Evolutionary conservation across 1,140 invertebrate species (phyloP).

Genomic region (Drosophila lowei): DNA sequence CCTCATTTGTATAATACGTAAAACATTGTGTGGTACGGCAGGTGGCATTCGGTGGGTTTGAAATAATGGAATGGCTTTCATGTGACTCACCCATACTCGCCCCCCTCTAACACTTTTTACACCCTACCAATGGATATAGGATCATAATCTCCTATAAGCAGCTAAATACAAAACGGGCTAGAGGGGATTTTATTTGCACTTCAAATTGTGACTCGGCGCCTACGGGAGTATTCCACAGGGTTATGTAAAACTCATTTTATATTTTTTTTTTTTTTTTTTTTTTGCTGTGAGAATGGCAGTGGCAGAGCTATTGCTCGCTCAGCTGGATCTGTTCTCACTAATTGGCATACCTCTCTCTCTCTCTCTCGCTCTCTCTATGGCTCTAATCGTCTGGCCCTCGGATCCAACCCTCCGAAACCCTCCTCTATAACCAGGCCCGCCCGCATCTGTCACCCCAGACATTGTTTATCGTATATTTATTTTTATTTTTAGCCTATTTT

Average conservation of each 20-base stretch:
- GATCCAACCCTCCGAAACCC: conserved; percentile 8
- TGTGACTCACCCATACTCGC: conserved; percentile 26
- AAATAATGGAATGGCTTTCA: conserved; percentile 34
- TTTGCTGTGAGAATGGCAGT: conserved; percentile 22
- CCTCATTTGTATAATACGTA: too few relatives aligned
- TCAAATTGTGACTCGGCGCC: neutral
- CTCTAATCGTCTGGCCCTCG: conserved; percentile 20
- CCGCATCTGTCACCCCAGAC: conserved; percentile 49
- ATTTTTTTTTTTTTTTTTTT: neutral
- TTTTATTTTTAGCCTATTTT: conserved; percentile 45
- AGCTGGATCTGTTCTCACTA: conserved; percentile 37
- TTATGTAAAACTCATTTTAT: conserved; percentile 47
- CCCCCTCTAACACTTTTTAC: conserved; percentile 8
- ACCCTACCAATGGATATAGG: too few relatives aligned
- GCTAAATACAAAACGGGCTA: too few relatives aligned
- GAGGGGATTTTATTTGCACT: conserved; percentile 19
- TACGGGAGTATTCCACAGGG: conserved; percentile 15
- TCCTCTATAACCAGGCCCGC: conserved; percentile 21
- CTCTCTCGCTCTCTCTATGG: conserved; percentile 6
- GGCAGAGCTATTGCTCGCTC: conserved; percentile 17
- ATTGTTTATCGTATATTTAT: conserved; percentile 45
- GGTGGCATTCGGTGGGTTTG: conserved; percentile 13
- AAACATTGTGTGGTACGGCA: neutral
- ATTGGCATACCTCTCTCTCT: conserved; percentile 36
- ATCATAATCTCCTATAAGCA: too few relatives aligned